phyloP scores from a whole-genome alignment of 2,797 vertebrate genomes.

The Liparis tanakae region DNA sequence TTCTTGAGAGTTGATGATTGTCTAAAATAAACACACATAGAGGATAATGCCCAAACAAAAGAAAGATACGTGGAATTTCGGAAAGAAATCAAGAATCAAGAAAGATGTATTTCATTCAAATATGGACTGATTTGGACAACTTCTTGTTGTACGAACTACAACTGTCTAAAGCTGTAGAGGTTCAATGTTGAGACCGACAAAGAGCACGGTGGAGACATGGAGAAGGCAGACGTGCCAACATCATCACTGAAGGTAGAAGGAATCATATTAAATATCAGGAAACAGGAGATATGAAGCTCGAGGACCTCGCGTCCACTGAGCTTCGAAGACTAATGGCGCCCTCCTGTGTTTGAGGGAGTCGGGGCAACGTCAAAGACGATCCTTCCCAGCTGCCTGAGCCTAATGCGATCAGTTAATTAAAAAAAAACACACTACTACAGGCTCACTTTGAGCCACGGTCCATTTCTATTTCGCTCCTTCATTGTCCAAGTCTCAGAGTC shows the following conservation, averaged over 20 bases:
- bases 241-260: conserved; percentile 43
- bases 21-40: conserved; percentile 56
- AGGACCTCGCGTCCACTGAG: conserved; percentile 37
- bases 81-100: conserved; percentile 26
- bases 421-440: conserved; percentile 68
- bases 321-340: conserved; percentile 52
- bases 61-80: conserved; percentile 14
- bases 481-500: conserved; percentile 18
- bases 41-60: conserved; percentile 44
- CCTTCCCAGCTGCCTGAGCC: conserved; percentile 43
- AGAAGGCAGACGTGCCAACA: conserved; percentile 32
- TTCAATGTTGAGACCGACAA: conserved; percentile 35
- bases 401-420: conserved; percentile 54
- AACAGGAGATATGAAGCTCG: conserved; percentile 45
- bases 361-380: conserved; percentile 27
- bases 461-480: conserved; percentile 39
- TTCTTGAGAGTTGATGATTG: conserved; percentile 54
- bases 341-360: conserved; percentile 61
- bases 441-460: conserved; percentile 74
- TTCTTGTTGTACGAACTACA: conserved; percentile 29
- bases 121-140: conserved; percentile 16
- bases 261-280: conserved; percentile 44
- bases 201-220: conserved; percentile 24
- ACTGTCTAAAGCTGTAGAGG: conserved; percentile 23
- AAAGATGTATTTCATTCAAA: conserved; percentile 11